Percentiles rank a stretch among this genome's conserved stretches.
Conservation (phyloP, 2,113 vertebrate species). For the Elephas maximus region DNA sequence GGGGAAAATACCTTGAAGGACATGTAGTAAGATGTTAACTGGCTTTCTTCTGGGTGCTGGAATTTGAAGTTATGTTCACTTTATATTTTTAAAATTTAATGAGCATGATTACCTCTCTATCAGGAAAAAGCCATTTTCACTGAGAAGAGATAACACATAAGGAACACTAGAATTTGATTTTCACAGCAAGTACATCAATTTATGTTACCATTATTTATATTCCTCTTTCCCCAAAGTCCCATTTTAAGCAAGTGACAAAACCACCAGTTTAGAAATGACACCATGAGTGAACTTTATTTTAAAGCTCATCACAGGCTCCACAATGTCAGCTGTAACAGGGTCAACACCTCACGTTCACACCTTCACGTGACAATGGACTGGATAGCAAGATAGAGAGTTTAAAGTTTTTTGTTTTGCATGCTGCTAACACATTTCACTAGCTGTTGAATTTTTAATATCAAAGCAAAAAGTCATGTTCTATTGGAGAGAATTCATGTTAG, state of each 20-base stretch:
- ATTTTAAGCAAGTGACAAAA: constrained; percentile 60
- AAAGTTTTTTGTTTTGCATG: constrained; percentile 86
- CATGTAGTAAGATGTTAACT: not conserved
- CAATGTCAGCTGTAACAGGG: constrained; percentile 86
- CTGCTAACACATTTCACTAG: constrained; percentile 88
- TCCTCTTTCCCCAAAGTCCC: not conserved
- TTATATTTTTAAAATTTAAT: not conserved
- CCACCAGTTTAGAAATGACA: constrained; percentile 73
- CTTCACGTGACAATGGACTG: constrained; percentile 85
- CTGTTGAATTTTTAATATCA: constrained; percentile 81
- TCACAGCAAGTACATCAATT: not conserved
- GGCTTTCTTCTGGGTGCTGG: not conserved
- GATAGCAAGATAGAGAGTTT: constrained; percentile 81
- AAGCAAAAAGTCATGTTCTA: constrained; percentile 81
- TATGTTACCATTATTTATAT: not conserved
- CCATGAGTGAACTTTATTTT: constrained; percentile 91
- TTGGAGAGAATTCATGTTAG: constrained; percentile 76
- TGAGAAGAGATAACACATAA: not conserved
- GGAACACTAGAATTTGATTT: not conserved
- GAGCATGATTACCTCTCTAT: not conserved
- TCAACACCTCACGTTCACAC: constrained; percentile 82
- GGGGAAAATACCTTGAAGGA: not conserved
- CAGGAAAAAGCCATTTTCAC: not conserved
- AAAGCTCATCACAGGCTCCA: constrained; percentile 90
- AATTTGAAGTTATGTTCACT: not conserved